These are phyloP conservation scores for Ceratosolen solmsi DNA, from an alignment of 1,140 invertebrate genomes.

Conservation along the genomic window DNA sequence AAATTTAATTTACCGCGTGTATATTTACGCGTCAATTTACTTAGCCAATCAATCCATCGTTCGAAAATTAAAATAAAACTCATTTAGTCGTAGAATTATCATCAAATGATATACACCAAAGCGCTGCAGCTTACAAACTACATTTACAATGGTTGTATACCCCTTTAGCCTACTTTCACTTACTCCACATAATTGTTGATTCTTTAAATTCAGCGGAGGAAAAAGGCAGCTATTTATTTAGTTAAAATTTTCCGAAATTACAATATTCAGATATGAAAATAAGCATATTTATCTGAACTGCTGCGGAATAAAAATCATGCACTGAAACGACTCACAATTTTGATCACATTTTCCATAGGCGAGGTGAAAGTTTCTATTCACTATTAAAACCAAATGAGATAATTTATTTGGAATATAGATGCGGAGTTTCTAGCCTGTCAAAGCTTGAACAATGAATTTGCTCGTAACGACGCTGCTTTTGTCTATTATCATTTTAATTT, in stretches of 20 bases:
- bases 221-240: not conserved
- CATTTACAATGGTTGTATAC: not conserved
- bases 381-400: not conserved
- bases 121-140: not conserved
- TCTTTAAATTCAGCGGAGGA: conserved; percentile 23
- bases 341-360: not conserved
- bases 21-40: too few species aligned
- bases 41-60: not conserved
- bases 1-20: too few species aligned
- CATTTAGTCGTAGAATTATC: not conserved
- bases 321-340: not conserved
- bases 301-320: not conserved
- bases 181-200: not conserved
- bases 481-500: not conserved
- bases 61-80: not conserved
- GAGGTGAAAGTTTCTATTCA: not conserved
- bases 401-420: not conserved
- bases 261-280: not conserved
- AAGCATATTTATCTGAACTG: not conserved
- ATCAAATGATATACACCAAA: not conserved
- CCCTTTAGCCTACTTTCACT: conserved; percentile 25
- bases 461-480: too few species aligned
- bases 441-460: not conserved
- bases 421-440: not conserved
- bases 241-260: conserved; percentile 2